Base-by-base conservation (phyloP, 2,888 invertebrate species). In the Helicoverpa assulta region DNA sequence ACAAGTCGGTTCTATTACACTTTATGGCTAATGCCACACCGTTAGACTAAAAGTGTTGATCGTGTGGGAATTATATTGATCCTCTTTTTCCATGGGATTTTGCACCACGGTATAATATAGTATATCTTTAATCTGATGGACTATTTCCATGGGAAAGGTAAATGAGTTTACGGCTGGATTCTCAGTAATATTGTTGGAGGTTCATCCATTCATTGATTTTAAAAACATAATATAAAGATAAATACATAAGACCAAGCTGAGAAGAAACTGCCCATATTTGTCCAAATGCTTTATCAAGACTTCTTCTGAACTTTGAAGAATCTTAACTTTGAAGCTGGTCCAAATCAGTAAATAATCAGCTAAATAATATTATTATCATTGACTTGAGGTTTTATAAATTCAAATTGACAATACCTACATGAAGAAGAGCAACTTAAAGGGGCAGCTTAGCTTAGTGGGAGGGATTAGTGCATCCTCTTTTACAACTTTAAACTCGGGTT, bases 1-100 rank as follows among this genome's bases (percentile, higher is more conserved):
- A 77, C 76, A 73, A 63, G 55, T 57, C 12, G 59, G 37, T 43
- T 60, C 67, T 56, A 78, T 67, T 78, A 74, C 75, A 78, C 29
- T 78, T 63, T 63, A 60, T 73, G 73, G 21, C 66, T 59, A 56
- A 78, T 78, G 63, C 63, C 55, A 60, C 67, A 74, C 68, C 47
- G 79, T 63, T 62, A 78, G 40, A 61, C 54, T 0, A 71, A 74
- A 74, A 56, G 37, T 65, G 73, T 72, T 72, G 53, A 61, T 66
- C 53, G 57, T 65, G 57, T 58, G 60, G 5, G 50, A 16, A 50
- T 50, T 60, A 37, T 55, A 76, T 55, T 68, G 43, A 72, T 51
- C 50, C 7, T 55, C 40, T 59, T 72, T 70, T 47, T 47, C 47
- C 47, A 47, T 47, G 47, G 47, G 47, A 47, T 47, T 47, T 47